Conservation (phyloP, 2,113 vertebrate genomes). For the Emydura subglobosa region DNA sequence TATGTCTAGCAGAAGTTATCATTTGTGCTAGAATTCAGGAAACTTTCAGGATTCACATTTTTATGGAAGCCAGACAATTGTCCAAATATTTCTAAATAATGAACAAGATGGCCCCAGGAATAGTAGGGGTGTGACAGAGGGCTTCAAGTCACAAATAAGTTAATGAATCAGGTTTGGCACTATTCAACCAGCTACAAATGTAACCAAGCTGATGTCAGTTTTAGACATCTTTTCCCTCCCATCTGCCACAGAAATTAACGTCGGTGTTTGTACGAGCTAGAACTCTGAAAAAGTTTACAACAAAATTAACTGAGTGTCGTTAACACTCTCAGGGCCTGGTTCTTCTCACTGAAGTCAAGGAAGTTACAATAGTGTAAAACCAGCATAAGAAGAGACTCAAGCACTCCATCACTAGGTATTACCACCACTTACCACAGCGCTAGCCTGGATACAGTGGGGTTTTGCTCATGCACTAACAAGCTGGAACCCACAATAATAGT, state of each 20-base stretch:
- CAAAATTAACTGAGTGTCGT: too few species aligned
- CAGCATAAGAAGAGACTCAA: neutral
- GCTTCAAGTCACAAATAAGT: neutral
- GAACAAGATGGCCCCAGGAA: neutral
- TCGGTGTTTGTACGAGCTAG: neutral
- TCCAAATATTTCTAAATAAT: neutral
- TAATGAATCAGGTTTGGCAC: neutral
- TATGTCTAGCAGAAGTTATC: neutral
- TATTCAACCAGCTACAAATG: neutral
- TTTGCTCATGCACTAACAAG: neutral
- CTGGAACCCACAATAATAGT: neutral
- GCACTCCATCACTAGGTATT: neutral
- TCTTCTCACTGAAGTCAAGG: neutral
- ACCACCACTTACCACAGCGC: neutral
- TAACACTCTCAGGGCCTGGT: neutral
- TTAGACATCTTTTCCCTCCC: neutral
- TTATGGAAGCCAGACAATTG: neutral
- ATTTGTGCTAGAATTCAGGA: neutral
- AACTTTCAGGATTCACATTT: neutral
- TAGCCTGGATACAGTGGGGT: neutral
- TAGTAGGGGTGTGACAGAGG: neutral
- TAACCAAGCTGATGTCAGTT: neutral
- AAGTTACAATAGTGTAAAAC: neutral
- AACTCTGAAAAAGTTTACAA: neutral
- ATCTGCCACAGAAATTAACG: neutral